Evolutionary conservation across 2,797 vertebrate species (phyloP).

Genomic region (Onychomys torridus): DNA sequence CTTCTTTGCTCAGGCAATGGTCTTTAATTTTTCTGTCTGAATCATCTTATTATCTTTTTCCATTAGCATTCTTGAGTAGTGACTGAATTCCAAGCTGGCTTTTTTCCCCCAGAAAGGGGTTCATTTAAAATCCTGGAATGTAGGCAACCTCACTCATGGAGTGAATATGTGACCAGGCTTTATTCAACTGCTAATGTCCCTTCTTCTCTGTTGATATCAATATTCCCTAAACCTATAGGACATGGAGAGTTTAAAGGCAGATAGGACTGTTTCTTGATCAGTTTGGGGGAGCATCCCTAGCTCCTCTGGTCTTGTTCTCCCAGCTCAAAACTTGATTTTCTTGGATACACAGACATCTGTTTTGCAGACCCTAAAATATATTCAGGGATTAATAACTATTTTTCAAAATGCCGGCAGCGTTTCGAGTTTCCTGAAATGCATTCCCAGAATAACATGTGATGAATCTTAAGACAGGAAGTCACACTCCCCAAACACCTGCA

Average conservation of each 20-base stretch:
- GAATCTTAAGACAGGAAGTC: slow-evolving; percentile 74
- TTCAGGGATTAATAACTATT: slow-evolving; percentile 65
- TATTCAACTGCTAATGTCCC: not conserved
- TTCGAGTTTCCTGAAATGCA: slow-evolving; percentile 37
- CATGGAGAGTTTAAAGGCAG: not conserved
- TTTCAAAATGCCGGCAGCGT: not conserved
- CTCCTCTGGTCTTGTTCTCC: slow-evolving; percentile 1
- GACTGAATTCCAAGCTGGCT: slow-evolving; percentile 43
- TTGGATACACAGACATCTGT: slow-evolving; percentile 48
- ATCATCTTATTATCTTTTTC: slow-evolving; percentile 44
- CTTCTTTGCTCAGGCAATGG: slow-evolving; percentile 39
- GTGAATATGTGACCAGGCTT: not conserved
- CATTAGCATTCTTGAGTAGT: not conserved
- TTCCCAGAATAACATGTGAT: slow-evolving; percentile 68
- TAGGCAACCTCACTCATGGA: not conserved
- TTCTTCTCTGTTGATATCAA: slow-evolving; percentile 20
- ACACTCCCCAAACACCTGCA: slow-evolving; percentile 67
- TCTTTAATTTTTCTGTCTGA: slow-evolving; percentile 55
- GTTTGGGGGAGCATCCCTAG: not conserved
- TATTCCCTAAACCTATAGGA: not conserved
- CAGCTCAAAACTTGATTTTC: slow-evolving; percentile 10
- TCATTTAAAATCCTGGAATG: not conserved
- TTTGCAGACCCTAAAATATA: slow-evolving; percentile 47
- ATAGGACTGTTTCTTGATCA: not conserved
- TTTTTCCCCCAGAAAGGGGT: not conserved